These are phyloP conservation scores for Herpailurus yagouaroundi DNA, from an alignment of 2,113 vertebrate genomes.

Conservation along the genomic window DNA sequence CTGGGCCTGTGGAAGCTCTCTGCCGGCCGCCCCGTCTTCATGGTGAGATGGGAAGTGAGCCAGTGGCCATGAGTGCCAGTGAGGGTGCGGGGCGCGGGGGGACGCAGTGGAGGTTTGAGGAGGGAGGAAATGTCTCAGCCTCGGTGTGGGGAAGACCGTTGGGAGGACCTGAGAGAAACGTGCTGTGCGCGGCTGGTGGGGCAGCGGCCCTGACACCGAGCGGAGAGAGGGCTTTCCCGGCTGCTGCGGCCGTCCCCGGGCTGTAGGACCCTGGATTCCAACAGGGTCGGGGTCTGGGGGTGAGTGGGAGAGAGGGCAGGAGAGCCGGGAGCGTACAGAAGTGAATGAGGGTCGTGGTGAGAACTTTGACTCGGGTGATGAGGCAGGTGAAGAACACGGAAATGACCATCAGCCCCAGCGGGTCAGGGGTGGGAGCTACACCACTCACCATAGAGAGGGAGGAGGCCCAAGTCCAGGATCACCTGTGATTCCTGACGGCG, in stretches of 20 bases:
- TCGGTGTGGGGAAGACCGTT: neutral
- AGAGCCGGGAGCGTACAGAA: neutral
- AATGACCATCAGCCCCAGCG: accelerated
- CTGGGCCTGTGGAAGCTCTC: neutral
- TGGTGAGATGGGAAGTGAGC: neutral
- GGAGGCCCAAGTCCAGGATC: neutral
- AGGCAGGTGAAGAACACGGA: neutral
- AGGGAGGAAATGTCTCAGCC: neutral
- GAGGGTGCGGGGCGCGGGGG: neutral
- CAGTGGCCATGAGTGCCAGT: neutral
- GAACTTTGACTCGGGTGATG: neutral
- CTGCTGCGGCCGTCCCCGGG: neutral
- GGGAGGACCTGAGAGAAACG: too few relatives aligned
- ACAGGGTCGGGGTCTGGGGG: neutral
- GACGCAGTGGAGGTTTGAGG: neutral
- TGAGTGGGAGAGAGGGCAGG: neutral
- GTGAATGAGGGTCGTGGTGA: accelerated
- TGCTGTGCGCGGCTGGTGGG: neutral
- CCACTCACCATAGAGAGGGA: neutral
- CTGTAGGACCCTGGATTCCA: accelerated
- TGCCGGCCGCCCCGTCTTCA: neutral
- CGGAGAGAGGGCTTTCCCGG: neutral
- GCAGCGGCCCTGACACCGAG: accelerated
- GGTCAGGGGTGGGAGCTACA: neutral
- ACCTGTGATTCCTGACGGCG: accelerated